phyloP scores from a whole-genome alignment of 1,140 invertebrate species.

The Ganaspis sp. region DNA sequence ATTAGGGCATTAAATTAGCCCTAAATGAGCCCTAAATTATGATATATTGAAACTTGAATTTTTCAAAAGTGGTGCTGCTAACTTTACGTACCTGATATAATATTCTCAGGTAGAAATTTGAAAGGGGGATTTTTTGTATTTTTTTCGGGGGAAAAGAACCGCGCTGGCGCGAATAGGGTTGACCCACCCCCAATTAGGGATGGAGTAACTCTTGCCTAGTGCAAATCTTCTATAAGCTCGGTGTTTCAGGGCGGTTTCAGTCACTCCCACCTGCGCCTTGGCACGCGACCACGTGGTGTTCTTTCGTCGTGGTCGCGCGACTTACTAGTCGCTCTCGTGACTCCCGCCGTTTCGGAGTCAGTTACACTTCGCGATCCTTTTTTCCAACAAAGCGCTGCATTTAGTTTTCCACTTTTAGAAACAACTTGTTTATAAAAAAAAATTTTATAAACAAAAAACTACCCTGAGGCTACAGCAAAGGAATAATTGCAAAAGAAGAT shows the following conservation, averaged over 20 bases:
- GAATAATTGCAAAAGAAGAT: too few species aligned
- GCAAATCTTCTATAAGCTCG: constrained; percentile 54
- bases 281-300: constrained; percentile 69
- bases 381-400: constrained; percentile 43
- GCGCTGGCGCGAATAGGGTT: constrained; percentile 45
- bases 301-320: constrained; percentile 59
- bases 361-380: constrained; percentile 47
- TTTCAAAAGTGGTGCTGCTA: too few species aligned
- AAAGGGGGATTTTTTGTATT: constrained; percentile 31
- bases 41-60: too few species aligned
- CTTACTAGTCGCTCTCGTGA: constrained; percentile 59
- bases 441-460: too few species aligned
- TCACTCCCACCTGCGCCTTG: constrained; percentile 74
- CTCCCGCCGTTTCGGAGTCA: constrained; percentile 58
- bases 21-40: too few species aligned
- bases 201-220: constrained; percentile 43
- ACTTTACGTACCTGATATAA: too few species aligned
- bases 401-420: constrained; percentile 38
- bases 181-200: constrained; percentile 43
- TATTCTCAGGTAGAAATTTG: background rate
- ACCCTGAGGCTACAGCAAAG: too few species aligned
- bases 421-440: background rate
- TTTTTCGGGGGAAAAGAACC: background rate
- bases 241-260: constrained; percentile 65
- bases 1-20: too few species aligned